These are phyloP conservation scores for Myiotriccus ornatus DNA, from an alignment of 2,797 vertebrate genomes.

Conservation along the genomic window DNA sequence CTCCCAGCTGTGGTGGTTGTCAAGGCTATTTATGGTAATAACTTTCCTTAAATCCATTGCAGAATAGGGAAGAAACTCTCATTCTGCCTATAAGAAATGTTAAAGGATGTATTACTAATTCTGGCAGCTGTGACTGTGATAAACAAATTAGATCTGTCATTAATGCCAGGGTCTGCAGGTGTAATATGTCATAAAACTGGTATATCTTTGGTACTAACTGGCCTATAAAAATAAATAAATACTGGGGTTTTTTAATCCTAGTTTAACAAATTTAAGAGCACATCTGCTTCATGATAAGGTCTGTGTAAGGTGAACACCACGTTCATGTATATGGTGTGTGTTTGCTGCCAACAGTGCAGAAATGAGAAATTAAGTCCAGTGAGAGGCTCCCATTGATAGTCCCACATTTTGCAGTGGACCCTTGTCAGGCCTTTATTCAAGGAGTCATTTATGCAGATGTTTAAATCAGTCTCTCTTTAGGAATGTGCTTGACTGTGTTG, in stretches of 20 bases:
- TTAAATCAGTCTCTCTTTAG: neutral
- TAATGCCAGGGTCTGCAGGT: neutral
- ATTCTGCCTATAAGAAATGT: slow-evolving; percentile 17
- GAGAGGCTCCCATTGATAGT: neutral
- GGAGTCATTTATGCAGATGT: neutral
- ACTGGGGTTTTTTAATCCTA: neutral
- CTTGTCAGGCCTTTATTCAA: neutral
- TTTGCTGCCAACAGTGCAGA: neutral
- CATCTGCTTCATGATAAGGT: neutral
- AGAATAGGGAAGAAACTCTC: slow-evolving; percentile 4
- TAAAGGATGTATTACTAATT: neutral
- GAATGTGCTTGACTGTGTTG: neutral
- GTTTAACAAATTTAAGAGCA: neutral
- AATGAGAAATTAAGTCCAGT: neutral
- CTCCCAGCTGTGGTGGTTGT: neutral
- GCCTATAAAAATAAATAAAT: neutral
- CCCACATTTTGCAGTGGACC: neutral
- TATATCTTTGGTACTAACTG: neutral
- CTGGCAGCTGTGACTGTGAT: slow-evolving; percentile 24
- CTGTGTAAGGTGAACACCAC: neutral
- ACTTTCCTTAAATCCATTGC: slow-evolving; percentile 28
- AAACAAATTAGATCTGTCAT: slow-evolving; percentile 59
- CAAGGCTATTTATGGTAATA: slow-evolving; percentile 3
- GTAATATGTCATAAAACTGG: neutral
- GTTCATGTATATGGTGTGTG: neutral